Evolutionary conservation across 2,113 vertebrate genomes (phyloP).

Genomic region (Phalacrocorax pelagicus): DNA sequence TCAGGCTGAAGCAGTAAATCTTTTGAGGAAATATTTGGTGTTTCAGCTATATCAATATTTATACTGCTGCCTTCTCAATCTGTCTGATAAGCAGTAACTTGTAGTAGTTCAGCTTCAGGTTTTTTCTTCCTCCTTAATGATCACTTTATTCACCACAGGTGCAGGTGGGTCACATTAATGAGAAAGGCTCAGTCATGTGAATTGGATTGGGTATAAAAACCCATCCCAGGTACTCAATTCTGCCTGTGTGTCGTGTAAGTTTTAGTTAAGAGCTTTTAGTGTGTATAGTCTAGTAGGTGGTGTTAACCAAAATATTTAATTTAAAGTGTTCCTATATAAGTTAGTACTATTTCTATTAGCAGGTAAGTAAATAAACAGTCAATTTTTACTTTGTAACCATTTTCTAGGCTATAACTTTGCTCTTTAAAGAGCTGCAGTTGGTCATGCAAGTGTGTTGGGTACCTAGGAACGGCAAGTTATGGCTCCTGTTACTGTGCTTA

Average conservation of each 20-base stretch:
- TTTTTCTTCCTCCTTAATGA: background rate
- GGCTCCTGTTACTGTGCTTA: background rate
- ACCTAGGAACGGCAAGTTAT: rapidly evolving
- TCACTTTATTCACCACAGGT: background rate
- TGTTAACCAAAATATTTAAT: rapidly evolving
- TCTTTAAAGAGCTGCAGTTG: background rate
- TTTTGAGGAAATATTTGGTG: background rate
- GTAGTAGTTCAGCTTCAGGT: background rate
- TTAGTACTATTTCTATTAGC: background rate
- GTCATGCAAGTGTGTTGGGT: rapidly evolving
- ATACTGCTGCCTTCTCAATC: background rate
- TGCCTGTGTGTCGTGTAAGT: rapidly evolving
- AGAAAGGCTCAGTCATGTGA: background rate
- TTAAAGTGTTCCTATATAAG: rapidly evolving
- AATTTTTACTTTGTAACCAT: background rate
- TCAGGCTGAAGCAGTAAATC: background rate
- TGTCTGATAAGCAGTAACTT: background rate
- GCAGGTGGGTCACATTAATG: background rate
- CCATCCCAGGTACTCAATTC: rapidly evolving
- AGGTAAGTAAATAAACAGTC: background rate
- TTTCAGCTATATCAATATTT: background rate
- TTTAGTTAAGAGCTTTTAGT: rapidly evolving
- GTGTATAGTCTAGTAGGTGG: rapidly evolving
- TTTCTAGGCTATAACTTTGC: rapidly evolving
- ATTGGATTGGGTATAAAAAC: slow-evolving; percentile 14